Percentiles rank a stretch among this genome's conserved stretches.
phyloP scores from a whole-genome alignment of 2,888 invertebrate species.

The Xestia rhomboidea region DNA sequence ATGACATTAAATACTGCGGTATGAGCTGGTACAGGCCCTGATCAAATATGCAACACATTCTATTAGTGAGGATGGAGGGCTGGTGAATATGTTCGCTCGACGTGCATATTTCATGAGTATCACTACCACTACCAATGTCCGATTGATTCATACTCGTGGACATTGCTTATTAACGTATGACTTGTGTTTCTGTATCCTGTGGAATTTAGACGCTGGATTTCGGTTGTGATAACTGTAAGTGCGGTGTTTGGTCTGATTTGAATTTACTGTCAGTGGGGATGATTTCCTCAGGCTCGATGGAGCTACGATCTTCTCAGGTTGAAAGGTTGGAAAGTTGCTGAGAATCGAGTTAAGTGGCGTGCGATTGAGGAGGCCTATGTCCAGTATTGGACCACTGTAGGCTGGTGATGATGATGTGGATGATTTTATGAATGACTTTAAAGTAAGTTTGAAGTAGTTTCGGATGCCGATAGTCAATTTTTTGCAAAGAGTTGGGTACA shows the following conservation, averaged over 20 bases:
- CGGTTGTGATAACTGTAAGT: neutral
- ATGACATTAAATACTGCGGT: neutral
- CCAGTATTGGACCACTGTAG: no score
- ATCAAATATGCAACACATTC: conserved; percentile 71
- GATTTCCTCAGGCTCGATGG: no score
- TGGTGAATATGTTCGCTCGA: conserved; percentile 22
- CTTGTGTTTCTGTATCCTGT: conserved; percentile 18
- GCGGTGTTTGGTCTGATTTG: neutral
- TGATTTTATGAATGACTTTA: neutral
- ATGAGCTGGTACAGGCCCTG: neutral
- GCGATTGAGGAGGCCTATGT: no score
- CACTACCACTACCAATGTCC: conserved; percentile 31
- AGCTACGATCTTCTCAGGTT: no score
- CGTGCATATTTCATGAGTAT: conserved; percentile 65
- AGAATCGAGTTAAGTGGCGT: no score
- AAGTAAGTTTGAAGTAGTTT: neutral
- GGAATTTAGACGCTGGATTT: conserved; percentile 4
- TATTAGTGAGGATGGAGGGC: conserved; percentile 51
- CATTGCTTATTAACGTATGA: conserved; percentile 44
- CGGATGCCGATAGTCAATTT: no score
- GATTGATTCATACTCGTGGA: conserved; percentile 53
- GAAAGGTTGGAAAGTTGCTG: no score
- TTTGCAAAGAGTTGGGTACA: neutral
- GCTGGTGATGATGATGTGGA: no score
- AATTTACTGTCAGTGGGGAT: no score